These are phyloP conservation scores for Eulemur rubriventer DNA, from an alignment of 2,797 vertebrate species.

Conservation along the genomic window DNA sequence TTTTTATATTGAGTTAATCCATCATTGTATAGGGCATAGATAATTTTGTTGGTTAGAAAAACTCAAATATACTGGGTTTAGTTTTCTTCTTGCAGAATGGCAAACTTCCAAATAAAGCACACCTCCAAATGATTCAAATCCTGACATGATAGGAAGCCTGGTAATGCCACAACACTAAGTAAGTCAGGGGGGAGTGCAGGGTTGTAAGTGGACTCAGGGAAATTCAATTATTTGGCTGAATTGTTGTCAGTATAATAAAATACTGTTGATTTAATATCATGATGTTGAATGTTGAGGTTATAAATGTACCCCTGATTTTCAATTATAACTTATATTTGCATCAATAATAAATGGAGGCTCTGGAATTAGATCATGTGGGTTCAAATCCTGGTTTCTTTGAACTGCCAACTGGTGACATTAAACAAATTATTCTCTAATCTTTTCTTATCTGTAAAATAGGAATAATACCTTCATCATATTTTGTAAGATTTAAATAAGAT, in stretches of 20 bases:
- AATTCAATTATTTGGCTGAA: slow-evolving; percentile 14
- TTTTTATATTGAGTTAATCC: slow-evolving; percentile 2
- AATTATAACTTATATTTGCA: not conserved
- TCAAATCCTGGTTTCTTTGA: slow-evolving; percentile 29
- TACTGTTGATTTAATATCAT: not conserved
- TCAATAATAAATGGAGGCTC: not conserved
- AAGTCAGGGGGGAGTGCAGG: not conserved
- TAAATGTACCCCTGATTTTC: not conserved
- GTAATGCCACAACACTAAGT: not conserved
- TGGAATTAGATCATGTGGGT: not conserved
- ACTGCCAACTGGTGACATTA: not conserved
- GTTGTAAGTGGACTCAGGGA: not conserved
- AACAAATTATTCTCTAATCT: not conserved
- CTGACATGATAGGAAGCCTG: not conserved
- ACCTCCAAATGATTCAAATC: not conserved
- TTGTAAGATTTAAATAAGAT: not conserved
- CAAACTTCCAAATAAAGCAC: not conserved
- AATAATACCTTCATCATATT: not conserved
- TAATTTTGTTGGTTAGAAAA: slow-evolving; percentile 13
- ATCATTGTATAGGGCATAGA: not conserved
- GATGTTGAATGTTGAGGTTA: not conserved
- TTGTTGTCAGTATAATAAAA: slow-evolving; percentile 30
- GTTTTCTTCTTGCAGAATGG: not conserved
- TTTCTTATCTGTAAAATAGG: slow-evolving; percentile 4
- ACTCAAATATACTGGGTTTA: not conserved